Base-by-base conservation (phyloP, 2,113 vertebrate species). In the Rhineura floridana region DNA sequence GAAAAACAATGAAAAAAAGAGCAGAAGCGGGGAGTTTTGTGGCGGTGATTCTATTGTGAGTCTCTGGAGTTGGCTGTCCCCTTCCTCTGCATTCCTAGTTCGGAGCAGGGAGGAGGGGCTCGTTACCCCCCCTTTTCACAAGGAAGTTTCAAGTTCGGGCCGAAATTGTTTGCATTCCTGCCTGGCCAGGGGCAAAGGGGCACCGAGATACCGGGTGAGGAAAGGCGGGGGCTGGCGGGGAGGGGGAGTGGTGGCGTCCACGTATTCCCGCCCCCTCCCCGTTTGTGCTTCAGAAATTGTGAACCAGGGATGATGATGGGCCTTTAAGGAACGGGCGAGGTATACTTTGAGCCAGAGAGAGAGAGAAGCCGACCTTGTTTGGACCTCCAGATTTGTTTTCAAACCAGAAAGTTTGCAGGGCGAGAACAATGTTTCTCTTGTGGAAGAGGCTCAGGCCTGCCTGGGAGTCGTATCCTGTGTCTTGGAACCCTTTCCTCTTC, bases 31-130 rank as follows among this genome's bases (percentile, higher is more conserved):
- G 10, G 84, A 42, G 63, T 59, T 76, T 55, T 3, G 73, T 30
- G 72, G 44, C n/a, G 25, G 81, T 76, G 78, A 72, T 36, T 46
- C 79, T 62, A 70, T 25, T 85, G 86, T 73, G 80, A 48, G 75
- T 83, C 70, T 42, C 50, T 6, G 4, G 2, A 15, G 23, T 28
- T 33, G 48, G 86, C 48, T 69, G 72, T 67, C 72, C n/a, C 36
- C 25, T n/a, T 52, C 11, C 48, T 25, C 7, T 21, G 5, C 33
- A 52, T 30, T 33, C 28, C 6, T 25, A 7, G 6, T 36, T 48
- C 50, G n/a, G 78, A 46, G n/a, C 21, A 30, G 25, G 21, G 28
- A 2, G 33, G 59, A 3, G 42, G 30, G 12, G 6, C 33, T 62
- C 21, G 36, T 23, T 72, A 72, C 39, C 15, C 23, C 28, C 30